A percentile compares a stretch with the other conserved stretches of the same genome.
Conservation (phyloP, 2,113 vertebrate genomes). For the Brachyhypopomus occidentalis region DNA sequence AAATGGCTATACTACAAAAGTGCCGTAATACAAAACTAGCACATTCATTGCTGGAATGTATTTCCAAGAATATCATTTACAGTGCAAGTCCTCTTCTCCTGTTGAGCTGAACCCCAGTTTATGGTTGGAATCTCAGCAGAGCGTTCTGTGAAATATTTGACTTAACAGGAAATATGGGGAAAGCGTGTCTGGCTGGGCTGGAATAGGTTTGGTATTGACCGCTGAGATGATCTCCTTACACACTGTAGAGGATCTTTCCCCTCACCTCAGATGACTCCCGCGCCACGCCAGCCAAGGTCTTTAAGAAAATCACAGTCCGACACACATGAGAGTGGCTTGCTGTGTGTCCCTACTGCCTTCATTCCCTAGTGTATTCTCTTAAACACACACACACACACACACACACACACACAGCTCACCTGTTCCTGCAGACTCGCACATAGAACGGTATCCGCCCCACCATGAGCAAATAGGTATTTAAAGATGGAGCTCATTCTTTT, state of each 20-base stretch:
- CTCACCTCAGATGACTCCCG: background rate
- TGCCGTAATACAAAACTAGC: no score
- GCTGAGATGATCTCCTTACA: background rate
- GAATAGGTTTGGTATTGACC: no score
- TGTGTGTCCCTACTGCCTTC: background rate
- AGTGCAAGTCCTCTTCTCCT: no score
- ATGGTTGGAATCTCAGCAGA: background rate
- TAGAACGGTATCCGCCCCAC: slow-evolving; percentile 57
- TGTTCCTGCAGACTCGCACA: slow-evolving; percentile 54
- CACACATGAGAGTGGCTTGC: background rate
- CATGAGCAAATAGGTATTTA: slow-evolving; percentile 45
- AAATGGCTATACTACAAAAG: no score
- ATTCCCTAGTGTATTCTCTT: slow-evolving; percentile 34
- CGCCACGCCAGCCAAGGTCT: background rate
- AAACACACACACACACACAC: no score
- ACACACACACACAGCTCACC: slow-evolving; percentile 11
- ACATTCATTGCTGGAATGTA: no score
- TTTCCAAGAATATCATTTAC: no score
- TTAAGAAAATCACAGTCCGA: background rate
- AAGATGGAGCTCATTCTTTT: slow-evolving; percentile 40
- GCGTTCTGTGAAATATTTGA: background rate
- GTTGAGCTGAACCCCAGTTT: background rate
- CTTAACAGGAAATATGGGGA: background rate
- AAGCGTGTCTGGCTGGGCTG: no score
- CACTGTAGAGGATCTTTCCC: background rate